Evolutionary conservation across 2,113 vertebrate genomes (phyloP).

Genomic region (Stigmatopora nigra): DNA sequence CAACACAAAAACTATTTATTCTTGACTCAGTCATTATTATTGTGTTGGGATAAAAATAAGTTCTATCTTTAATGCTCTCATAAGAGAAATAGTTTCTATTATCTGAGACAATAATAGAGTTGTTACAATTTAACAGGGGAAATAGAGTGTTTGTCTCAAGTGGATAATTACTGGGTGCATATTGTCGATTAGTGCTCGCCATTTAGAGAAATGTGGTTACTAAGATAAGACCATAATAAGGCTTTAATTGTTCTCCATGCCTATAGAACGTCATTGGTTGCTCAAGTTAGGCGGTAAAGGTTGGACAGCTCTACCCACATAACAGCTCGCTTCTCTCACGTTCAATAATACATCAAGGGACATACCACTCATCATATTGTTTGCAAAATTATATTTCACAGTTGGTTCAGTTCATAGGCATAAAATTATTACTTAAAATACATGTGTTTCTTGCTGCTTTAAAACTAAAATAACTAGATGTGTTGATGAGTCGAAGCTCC

Average conservation of each 20-base stretch:
- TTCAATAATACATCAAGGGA: not conserved
- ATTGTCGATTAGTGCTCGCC: not conserved
- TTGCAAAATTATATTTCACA: not conserved
- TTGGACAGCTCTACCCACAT: not conserved
- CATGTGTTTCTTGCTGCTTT: not conserved
- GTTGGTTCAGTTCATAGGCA: not conserved
- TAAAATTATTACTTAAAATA: not conserved
- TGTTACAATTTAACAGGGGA: not conserved
- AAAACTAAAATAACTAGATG: slow-evolving; percentile 22
- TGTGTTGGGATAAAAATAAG: no score
- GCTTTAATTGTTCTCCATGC: no score
- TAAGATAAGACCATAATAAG: not conserved
- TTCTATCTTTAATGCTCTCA: not conserved
- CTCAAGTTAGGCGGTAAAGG: not conserved
- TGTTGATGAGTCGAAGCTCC: slow-evolving; percentile 24
- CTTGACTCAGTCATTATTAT: no score
- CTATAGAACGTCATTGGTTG: not conserved
- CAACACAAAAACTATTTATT: no score
- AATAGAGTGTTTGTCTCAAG: not conserved
- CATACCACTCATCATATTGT: not conserved
- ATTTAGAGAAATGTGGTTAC: not conserved
- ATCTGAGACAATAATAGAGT: not conserved
- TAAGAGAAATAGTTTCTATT: not conserved
- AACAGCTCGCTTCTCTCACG: not conserved
- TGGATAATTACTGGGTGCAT: not conserved